Base-by-base conservation (phyloP, 2,797 vertebrate genomes). In the Ctenochaetus hawaiiensis region DNA sequence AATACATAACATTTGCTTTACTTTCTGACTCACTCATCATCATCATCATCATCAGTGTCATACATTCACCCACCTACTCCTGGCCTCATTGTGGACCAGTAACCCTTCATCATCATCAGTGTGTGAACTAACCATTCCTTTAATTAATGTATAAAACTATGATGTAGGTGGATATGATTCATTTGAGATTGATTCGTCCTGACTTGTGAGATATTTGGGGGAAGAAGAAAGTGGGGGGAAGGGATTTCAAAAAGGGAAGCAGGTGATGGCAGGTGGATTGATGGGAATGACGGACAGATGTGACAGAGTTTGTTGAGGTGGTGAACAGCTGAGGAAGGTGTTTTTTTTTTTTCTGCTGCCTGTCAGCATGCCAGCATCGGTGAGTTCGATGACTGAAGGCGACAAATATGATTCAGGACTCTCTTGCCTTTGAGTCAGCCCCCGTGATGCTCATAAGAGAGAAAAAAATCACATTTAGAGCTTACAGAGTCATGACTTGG, bases 121-220 rank as follows among this genome's bases (percentile, higher is more conserved):
- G 41, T 61, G 67, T 93, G 82, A 95, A 94, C 94, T 90, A 93
- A 94, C 94, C 71, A 93, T 93, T 81, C 53, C 56, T 78, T 72
- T 87, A 86, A 92, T 93, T 92, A 88, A 89, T 92, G 83, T 93
- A 93, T 93, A 93, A 89, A 93, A 93, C 75, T 90, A 79, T 67
- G 60, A 78, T 70, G 60, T 59, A 72, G 83, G 80, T 88, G 75
- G 77, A 77, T 80, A 62, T 88, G 85, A 91, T 84, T 81, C 57
- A 62, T 39, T 53, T 77, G 85, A 85, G 78, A 56, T 87, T 90
- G 84, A 87, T 90, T 91, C 70, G 80, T 62, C 81, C 71, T 87
- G 87, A 89, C 81, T 78, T 72, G 72, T 10, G 13, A 49, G 60
- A 54, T 30, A 69, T 73, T 58, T 44, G 20, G 39, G 30, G 49